Base-by-base conservation (phyloP, 2,888 invertebrate genomes). In the Nycteola revayana region DNA sequence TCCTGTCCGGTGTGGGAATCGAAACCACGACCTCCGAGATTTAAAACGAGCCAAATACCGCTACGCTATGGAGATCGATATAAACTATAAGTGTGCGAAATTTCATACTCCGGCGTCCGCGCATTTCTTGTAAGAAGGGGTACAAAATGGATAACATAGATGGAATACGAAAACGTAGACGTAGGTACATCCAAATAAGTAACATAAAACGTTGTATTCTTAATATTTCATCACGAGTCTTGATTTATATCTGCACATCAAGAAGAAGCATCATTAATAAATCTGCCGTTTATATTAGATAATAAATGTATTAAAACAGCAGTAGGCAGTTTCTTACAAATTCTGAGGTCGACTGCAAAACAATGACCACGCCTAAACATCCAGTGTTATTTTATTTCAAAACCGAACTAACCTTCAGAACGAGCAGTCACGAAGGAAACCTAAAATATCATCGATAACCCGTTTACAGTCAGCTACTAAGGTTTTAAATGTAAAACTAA, bases 321-420 rank as follows among this genome's bases (percentile, higher is more conserved):
- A 28, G 14, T 38, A 34, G 14, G 14, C 5, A 14, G 5, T 14
- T 5, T 3, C 40, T 38, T 36, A 39, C 28, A 2, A 25, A 34
- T 39, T 32, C 33, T 48, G 49, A 54, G 48, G 42, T 42, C 38
- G 31, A n/a, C 27, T 24, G 21, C 31, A 44, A 42, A 39, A 47
- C 47, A 46, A 36, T 38, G 42, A 51, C 49, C 65, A 57, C 62
- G 57, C 65, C 62, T 56, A 38, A 30, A 42, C 36, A 32, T 50
- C 46, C 46, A 42, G 33, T 33, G 46, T 53, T 70, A 68, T 66
- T 63, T 59, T 9, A 57, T 65, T 66, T 54, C 66, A 48, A 59
- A 57, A 63, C 54, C 53, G 42, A 49, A 42, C 32, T 43, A 59
- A 48, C 59, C 55, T 61, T 68, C 52, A 47, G 45, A 54, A 42